Evolutionary conservation across 2,888 invertebrate species (phyloP), one percentile per base, ranked within the genome.

Genomic region (Drosophila cognata): DNA sequence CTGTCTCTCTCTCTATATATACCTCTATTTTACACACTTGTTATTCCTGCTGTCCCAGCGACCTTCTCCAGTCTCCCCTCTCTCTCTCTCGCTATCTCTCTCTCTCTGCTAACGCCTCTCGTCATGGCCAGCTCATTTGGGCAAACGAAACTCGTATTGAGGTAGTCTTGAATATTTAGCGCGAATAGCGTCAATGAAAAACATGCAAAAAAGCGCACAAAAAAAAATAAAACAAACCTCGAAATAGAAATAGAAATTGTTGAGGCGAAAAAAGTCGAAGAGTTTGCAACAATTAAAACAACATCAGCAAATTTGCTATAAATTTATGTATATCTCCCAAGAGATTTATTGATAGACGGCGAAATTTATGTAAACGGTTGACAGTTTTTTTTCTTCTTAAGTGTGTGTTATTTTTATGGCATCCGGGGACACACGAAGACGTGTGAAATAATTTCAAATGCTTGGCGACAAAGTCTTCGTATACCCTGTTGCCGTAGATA

Each of bases 71-170:
- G 51, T 28, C 48, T 52, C 4, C n/a, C 46, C 35, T 31, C 51
- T 38, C 33, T 25, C n/a, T 16, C 55, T 55, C 50, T 38, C 8
- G 21, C 21, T 21, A 21, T 31, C 29, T 38, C 28, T 13, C 11
- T 43, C 11, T 2, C n/a, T 6, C 11, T 21, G 13, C 13, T 1
- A 13, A 13, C 43, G 43, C 21, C 7, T 35, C 5, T 46, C 4
- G 21, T 4, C 46, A 21, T 46, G 28, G 21, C 43, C 33, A 43
- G 41, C 79, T 82, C 79, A 88, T 87, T 88, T 82, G 68, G 88
- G 80, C 81, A 84, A 87, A 88, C 88, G 67, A 88, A 84, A 88
- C 88, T 84, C 82, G 88, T 87, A 88, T 88, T 88, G 88, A 85
- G 88, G 88, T 88, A 88, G 88, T 88, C 88, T 88, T 88, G 83